phyloP scores from a whole-genome alignment of 2,113 vertebrate species.

The Osmerus mordax region DNA sequence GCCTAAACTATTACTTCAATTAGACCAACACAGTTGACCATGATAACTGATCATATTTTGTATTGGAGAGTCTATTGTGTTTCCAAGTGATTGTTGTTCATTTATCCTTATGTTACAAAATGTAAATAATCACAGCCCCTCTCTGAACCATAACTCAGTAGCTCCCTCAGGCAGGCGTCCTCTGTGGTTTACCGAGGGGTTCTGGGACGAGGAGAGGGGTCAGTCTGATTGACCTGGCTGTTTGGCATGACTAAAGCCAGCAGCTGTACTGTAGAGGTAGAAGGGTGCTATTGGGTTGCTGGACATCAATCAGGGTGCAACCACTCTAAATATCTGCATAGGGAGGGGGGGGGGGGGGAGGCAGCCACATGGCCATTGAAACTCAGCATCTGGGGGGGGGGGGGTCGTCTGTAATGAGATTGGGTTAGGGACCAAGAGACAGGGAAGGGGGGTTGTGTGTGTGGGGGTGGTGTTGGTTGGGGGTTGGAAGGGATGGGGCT shows the following conservation, averaged over 20 bases:
- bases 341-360: conserved; percentile 14
- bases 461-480: background rate
- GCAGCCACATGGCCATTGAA: background rate
- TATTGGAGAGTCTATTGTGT: no score
- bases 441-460: conserved; percentile 18
- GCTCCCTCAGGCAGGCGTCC: conserved; percentile 14
- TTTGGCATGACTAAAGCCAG: conserved; percentile 66
- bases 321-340: conserved; percentile 53
- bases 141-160: conserved; percentile 1
- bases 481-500: background rate
- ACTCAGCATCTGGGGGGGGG: conserved; percentile 8
- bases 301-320: conserved; percentile 72
- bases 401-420: conserved; percentile 66
- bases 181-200: conserved; percentile 44
- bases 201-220: conserved; percentile 45
- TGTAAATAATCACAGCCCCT: background rate
- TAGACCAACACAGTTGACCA: background rate
- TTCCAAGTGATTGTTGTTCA: background rate
- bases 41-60: no score
- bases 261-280: conserved; percentile 66
- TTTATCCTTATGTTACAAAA: background rate
- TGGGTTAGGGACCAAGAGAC: conserved; percentile 42
- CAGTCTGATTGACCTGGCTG: conserved; percentile 64
- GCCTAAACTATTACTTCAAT: no score
- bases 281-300: conserved; percentile 67